Evolutionary conservation across 2,113 vertebrate species (phyloP).

Genomic region (Halichoeres trimaculatus): DNA sequence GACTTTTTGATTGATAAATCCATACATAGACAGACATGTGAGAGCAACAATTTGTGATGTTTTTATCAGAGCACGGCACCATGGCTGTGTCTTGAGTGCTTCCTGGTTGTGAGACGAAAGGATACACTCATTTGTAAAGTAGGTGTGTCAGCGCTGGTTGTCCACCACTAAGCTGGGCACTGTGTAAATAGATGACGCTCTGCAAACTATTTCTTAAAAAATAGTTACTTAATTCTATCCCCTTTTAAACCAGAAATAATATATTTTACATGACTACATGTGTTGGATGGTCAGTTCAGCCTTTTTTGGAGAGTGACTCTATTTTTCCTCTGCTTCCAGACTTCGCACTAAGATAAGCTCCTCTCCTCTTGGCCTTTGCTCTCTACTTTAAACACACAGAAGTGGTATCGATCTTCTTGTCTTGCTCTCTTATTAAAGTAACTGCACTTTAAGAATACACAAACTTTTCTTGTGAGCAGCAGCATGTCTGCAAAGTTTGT

Average conservation of each 20-base stretch:
- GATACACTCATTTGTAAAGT: too few relatives aligned
- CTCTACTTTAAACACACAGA: not conserved
- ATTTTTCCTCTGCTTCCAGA: not conserved
- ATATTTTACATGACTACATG: not conserved
- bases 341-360: not conserved
- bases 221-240: too few relatives aligned
- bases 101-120: not conserved
- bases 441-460: not conserved
- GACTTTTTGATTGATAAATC: not conserved
- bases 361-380: not conserved
- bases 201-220: too few relatives aligned
- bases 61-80: not conserved
- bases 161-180: too few relatives aligned
- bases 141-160: too few relatives aligned
- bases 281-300: not conserved
- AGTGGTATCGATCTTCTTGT: not conserved
- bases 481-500: not conserved
- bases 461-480: slow-evolving; percentile 3
- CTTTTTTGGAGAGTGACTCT: not conserved
- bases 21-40: not conserved
- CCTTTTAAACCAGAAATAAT: too few relatives aligned
- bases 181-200: too few relatives aligned
- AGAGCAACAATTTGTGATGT: not conserved
- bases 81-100: too few relatives aligned
- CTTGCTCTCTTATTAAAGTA: not conserved